Percentiles rank a stretch among this genome's conserved stretches.
Evolutionary conservation across 2,797 vertebrate genomes (phyloP).

Genomic region (Borostomias antarcticus): DNA sequence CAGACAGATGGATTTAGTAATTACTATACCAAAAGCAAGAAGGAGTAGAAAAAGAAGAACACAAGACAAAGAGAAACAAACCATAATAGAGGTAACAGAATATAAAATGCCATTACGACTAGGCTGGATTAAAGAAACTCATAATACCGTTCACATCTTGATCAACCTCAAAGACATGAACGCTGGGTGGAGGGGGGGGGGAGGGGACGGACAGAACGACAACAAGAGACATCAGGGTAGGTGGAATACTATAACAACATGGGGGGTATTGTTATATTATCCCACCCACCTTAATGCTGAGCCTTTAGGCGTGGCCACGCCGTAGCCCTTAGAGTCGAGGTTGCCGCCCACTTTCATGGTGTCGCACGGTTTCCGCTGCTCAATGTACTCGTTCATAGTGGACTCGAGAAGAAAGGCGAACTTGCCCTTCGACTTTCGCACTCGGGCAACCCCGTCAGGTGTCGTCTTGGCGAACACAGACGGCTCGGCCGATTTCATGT

Average conservation of each 20-base stretch:
- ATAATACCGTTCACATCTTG: constrained; percentile 44
- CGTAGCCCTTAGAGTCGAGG: constrained; percentile 99
- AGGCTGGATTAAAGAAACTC: constrained; percentile 49
- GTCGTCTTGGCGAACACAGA: constrained; percentile 99
- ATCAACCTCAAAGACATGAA: constrained; percentile 56
- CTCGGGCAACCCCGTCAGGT: constrained; percentile 94
- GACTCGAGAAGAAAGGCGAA: constrained; percentile 99
- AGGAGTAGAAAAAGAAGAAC: constrained; percentile 44
- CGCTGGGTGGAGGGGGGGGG: constrained; percentile 49
- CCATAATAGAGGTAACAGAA: constrained; percentile 50
- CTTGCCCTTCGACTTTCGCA: constrained; percentile 98
- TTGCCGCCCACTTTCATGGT: constrained; percentile 99
- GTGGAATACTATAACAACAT: constrained; percentile 99
- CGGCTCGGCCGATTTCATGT: constrained; percentile 99
- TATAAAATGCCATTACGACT: constrained; percentile 50
- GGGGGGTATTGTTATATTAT: constrained; percentile 97
- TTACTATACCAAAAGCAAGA: constrained; percentile 47
- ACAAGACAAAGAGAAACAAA: constrained; percentile 52
- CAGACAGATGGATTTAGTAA: constrained; percentile 60
- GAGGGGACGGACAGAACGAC: constrained; percentile 88
- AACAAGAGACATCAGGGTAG: constrained; percentile 97
- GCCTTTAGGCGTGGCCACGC: constrained; percentile 99
- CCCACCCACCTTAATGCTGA: constrained; percentile 99
- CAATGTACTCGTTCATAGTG: constrained; percentile 99
- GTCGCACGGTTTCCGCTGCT: constrained; percentile 98